Conservation (phyloP, 2,888 invertebrate genomes). For the Alloscopus bannaensis region DNA sequence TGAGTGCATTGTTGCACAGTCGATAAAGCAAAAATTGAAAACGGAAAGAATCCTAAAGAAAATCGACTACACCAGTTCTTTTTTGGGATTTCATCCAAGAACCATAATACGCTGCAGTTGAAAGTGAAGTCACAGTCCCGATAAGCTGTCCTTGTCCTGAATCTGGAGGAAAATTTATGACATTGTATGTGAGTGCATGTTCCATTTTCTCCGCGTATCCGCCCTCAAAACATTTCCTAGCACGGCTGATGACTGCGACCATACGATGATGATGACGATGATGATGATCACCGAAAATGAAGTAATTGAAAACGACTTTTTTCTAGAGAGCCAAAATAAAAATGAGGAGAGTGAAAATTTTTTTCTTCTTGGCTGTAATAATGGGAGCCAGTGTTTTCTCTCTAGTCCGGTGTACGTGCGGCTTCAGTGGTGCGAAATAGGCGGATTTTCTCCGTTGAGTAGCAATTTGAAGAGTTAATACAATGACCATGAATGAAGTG, state of each 20-base stretch:
- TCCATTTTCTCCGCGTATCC: constrained; percentile 37
- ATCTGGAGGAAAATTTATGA: constrained; percentile 41
- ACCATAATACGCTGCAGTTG: too few species aligned
- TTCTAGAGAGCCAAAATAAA: too few species aligned
- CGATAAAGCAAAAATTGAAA: too few species aligned
- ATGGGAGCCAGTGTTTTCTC: constrained; percentile 13
- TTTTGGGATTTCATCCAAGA: too few species aligned
- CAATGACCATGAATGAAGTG: constrained; percentile 52
- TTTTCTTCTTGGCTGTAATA: neutral
- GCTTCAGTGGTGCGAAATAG: constrained; percentile 28
- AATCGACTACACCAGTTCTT: too few species aligned
- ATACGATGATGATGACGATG: constrained; percentile 5
- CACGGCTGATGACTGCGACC: too few species aligned
- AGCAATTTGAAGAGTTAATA: constrained; percentile 48
- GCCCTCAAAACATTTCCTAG: too few species aligned
- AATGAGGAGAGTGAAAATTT: constrained; percentile 38
- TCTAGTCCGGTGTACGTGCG: constrained; percentile 13
- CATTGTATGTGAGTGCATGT: constrained; percentile 9
- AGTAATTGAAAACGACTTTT: constrained; percentile 37
- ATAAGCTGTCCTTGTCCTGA: constrained; percentile 44
- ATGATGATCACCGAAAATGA: constrained; percentile 27
- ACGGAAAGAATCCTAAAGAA: too few species aligned
- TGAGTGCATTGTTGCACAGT: too few species aligned
- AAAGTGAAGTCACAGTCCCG: too few species aligned
- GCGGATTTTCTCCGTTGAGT: constrained; percentile 47